Percentiles rank a stretch among this genome's conserved stretches.
Conservation (phyloP, 2,113 vertebrate genomes). For the Nothobranchius kuhntae region DNA sequence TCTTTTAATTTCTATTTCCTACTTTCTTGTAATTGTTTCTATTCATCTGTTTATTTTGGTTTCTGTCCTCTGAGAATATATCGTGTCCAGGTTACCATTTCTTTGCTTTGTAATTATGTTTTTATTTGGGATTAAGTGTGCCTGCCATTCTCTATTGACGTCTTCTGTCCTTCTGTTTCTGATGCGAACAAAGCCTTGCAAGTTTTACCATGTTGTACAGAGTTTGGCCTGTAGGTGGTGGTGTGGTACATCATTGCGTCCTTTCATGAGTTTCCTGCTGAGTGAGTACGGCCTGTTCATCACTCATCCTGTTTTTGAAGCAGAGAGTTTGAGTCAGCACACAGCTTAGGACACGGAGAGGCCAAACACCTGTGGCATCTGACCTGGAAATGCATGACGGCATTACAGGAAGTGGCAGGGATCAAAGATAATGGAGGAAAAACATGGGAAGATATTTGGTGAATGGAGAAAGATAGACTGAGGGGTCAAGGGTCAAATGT, state of each 20-base stretch:
- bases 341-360: not conserved
- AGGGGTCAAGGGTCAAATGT: constrained; percentile 30
- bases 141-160: too few relatives aligned
- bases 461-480: constrained; percentile 31
- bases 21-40: too few relatives aligned
- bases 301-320: constrained; percentile 63
- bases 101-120: too few relatives aligned
- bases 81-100: too few relatives aligned
- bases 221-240: constrained; percentile 33
- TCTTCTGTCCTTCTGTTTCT: too few relatives aligned
- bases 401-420: constrained; percentile 34
- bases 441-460: constrained; percentile 32
- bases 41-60: too few relatives aligned
- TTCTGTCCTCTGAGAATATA: too few relatives aligned
- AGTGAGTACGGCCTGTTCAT: constrained; percentile 4
- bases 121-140: too few relatives aligned
- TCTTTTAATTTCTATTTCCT: too few relatives aligned
- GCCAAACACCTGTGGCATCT: constrained; percentile 23
- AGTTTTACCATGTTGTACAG: not conserved
- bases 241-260: not conserved
- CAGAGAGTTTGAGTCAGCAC: constrained; percentile 52
- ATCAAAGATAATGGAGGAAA: constrained; percentile 38
- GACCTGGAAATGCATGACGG: constrained; percentile 46
- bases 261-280: constrained; percentile 11
- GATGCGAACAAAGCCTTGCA: not conserved